A percentile compares a stretch with the other conserved stretches of the same genome.
These are phyloP conservation scores for Myiotriccus ornatus DNA, from an alignment of 2,797 vertebrate genomes.

Conservation along the genomic window DNA sequence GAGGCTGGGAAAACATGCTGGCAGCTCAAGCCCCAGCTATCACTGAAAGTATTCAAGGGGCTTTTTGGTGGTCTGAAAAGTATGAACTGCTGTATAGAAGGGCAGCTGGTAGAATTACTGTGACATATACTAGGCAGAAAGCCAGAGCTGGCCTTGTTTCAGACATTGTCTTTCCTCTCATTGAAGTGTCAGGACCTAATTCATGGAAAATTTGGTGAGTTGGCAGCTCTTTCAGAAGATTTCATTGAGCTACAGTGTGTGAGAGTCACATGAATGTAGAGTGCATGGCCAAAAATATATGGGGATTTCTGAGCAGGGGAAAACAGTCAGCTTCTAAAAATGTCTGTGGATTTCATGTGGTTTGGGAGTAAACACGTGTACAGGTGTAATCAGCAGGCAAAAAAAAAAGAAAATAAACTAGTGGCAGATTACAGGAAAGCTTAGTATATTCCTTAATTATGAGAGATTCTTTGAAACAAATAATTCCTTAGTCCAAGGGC, in stretches of 20 bases:
- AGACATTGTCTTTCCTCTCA: constrained; percentile 84
- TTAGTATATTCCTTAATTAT: neutral
- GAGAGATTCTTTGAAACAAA: constrained; percentile 41
- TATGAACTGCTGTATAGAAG: constrained; percentile 76
- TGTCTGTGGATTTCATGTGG: constrained; percentile 54
- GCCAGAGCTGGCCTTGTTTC: constrained; percentile 81
- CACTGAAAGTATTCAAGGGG: constrained; percentile 72
- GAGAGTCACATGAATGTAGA: constrained; percentile 74
- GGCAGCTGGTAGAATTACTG: constrained; percentile 79
- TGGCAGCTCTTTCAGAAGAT: constrained; percentile 79
- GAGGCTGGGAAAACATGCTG: constrained; percentile 75
- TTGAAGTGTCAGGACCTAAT: constrained; percentile 86
- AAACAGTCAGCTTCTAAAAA: constrained; percentile 66
- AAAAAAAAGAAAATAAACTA: neutral
- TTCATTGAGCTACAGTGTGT: constrained; percentile 78
- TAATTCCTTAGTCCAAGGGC: neutral
- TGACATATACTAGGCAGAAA: constrained; percentile 80
- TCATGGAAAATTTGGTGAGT: constrained; percentile 83
- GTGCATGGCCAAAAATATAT: constrained; percentile 63
- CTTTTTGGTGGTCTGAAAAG: constrained; percentile 80
- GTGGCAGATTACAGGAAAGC: neutral
- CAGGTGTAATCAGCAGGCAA: constrained; percentile 70
- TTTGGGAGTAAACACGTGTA: constrained; percentile 56
- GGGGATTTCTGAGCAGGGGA: constrained; percentile 58
- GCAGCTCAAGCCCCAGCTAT: constrained; percentile 62